phyloP scores from a whole-genome alignment of 2,888 invertebrate species.

The Hirtodrosophila histrioides region DNA sequence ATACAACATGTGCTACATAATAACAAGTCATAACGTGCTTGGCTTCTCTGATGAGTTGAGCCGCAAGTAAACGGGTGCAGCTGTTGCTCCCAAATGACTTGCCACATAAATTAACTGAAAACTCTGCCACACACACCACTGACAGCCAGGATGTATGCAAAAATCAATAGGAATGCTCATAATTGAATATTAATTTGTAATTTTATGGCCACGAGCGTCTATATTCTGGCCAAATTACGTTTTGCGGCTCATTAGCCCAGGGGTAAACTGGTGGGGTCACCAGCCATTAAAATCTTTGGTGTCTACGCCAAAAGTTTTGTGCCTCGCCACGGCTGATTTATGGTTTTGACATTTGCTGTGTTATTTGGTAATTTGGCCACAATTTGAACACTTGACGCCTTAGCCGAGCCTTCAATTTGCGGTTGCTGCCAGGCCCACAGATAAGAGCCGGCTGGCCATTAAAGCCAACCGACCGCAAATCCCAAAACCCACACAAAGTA shows the following conservation, averaged over 20 bases:
- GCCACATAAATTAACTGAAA: slow-evolving; percentile 14
- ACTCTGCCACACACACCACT: not conserved
- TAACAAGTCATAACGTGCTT: slow-evolving; percentile 46
- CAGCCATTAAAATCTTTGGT: slow-evolving; percentile 32
- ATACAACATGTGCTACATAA: slow-evolving; percentile 52
- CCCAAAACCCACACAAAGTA: slow-evolving; percentile 28
- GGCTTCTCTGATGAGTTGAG: slow-evolving; percentile 30
- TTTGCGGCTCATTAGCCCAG: slow-evolving; percentile 51
- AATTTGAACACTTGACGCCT: slow-evolving; percentile 37
- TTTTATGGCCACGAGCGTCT: slow-evolving; percentile 22
- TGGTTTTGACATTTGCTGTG: slow-evolving; percentile 25
- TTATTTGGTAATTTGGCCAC: slow-evolving; percentile 18
- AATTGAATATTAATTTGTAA: slow-evolving; percentile 77
- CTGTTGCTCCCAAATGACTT: slow-evolving; percentile 22
- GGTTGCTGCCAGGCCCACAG: slow-evolving; percentile 13
- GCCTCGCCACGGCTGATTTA: slow-evolving; percentile 48
- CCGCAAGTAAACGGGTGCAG: slow-evolving; percentile 5
- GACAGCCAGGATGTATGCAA: not conserved
- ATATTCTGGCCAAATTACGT: slow-evolving; percentile 1
- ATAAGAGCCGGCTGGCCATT: slow-evolving; percentile 4
- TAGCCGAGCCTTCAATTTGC: slow-evolving; percentile 39
- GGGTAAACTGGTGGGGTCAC: not conserved
- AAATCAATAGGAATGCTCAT: slow-evolving; percentile 52
- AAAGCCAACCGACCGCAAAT: slow-evolving; percentile 9
- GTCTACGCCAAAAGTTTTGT: slow-evolving; percentile 35